Evolutionary conservation across 2,888 invertebrate genomes (phyloP).

Genomic region (Quadriops clusia): DNA sequence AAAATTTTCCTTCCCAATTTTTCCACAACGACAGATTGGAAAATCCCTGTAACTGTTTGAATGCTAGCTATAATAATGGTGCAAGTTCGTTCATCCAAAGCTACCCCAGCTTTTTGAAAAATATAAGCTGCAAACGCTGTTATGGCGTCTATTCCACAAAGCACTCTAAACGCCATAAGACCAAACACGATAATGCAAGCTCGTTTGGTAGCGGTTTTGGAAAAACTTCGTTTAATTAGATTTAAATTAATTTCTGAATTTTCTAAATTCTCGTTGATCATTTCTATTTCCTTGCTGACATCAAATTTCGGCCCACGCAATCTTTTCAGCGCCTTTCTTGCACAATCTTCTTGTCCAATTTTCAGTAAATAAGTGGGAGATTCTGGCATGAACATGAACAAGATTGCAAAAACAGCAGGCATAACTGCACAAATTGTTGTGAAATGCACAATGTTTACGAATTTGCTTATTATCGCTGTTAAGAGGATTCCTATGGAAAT

Average conservation of each 20-base stretch:
- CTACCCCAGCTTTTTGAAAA: slow-evolving; percentile 39
- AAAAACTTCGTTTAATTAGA: slow-evolving; percentile 44
- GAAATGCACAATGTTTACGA: slow-evolving; percentile 44
- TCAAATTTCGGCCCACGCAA: slow-evolving; percentile 59
- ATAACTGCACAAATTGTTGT: slow-evolving; percentile 50
- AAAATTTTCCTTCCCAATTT: slow-evolving; percentile 62
- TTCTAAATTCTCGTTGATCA: slow-evolving; percentile 38
- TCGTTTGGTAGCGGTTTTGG: slow-evolving; percentile 47
- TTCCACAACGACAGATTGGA: slow-evolving; percentile 65
- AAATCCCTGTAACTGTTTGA: slow-evolving; percentile 59
- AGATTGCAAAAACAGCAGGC: slow-evolving; percentile 51
- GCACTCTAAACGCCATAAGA: slow-evolving; percentile 55
- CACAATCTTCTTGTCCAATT: slow-evolving; percentile 49
- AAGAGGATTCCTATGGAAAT: slow-evolving; percentile 68
- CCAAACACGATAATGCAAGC: slow-evolving; percentile 42
- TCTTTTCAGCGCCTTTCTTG: slow-evolving; percentile 51
- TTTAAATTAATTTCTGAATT: slow-evolving; percentile 32
- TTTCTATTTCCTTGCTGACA: slow-evolving; percentile 48
- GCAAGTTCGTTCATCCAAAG: slow-evolving; percentile 34
- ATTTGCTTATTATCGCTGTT: slow-evolving; percentile 54
- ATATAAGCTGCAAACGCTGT: slow-evolving; percentile 48
- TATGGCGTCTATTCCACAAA: slow-evolving; percentile 49
- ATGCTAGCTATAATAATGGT: slow-evolving; percentile 51
- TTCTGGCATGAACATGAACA: slow-evolving; percentile 74
- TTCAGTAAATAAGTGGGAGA: slow-evolving; percentile 60